Conservation (phyloP, 2,797 vertebrate species). For the Tokudaia tokunoshimensis region DNA sequence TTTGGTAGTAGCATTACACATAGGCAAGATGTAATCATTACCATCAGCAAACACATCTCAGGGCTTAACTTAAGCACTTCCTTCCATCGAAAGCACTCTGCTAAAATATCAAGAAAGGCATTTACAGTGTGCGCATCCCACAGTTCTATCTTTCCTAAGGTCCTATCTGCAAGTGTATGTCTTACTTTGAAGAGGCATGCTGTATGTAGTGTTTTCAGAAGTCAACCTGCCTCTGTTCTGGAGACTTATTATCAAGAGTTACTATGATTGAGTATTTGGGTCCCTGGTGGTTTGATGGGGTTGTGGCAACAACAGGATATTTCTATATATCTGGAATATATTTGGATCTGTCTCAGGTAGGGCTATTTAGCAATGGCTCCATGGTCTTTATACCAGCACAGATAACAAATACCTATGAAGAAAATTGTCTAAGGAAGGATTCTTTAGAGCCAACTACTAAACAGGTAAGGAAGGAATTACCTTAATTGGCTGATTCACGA, state of each 20-base stretch:
- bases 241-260: neutral
- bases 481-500: neutral
- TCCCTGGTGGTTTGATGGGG: neutral
- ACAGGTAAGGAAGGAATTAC: neutral
- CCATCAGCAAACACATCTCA: neutral
- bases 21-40: slow-evolving; percentile 54
- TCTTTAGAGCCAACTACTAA: neutral
- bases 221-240: neutral
- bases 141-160: neutral
- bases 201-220: slow-evolving; percentile 5
- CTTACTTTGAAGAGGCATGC: neutral
- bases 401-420: neutral
- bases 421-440: neutral
- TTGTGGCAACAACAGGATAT: neutral
- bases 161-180: neutral
- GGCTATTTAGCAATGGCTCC: neutral
- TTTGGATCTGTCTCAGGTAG: neutral
- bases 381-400: neutral
- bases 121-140: slow-evolving; percentile 5
- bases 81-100: slow-evolving; percentile 62
- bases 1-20: slow-evolving; percentile 53
- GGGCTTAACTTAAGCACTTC: slow-evolving; percentile 75
- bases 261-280: neutral
- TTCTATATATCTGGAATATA: neutral
- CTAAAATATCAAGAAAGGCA: slow-evolving; percentile 60